Conservation (phyloP, 2,113 vertebrate species). For the Mola mola region DNA sequence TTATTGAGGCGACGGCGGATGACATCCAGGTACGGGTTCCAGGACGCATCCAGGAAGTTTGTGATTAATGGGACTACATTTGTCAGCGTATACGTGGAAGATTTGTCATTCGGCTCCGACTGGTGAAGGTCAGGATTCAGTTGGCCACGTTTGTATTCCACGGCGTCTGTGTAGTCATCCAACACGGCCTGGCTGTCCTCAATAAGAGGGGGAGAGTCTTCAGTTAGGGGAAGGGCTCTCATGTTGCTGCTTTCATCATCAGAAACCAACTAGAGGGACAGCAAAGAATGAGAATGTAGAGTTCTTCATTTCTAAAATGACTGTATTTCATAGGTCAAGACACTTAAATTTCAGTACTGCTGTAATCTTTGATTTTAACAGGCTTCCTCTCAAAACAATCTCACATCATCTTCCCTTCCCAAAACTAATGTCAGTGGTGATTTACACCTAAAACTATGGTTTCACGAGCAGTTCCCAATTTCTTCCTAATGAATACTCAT, state of each 20-base stretch:
- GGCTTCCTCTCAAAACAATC: too few species aligned
- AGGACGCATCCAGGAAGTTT: slow-evolving; percentile 67
- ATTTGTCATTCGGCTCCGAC: slow-evolving; percentile 68
- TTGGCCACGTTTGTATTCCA: slow-evolving; percentile 73
- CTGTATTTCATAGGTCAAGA: background rate
- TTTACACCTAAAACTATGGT: too few species aligned
- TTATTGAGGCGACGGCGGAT: slow-evolving; percentile 78
- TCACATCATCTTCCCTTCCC: too few species aligned
- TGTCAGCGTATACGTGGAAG: slow-evolving; percentile 84
- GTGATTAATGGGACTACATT: slow-evolving; percentile 82
- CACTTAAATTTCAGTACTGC: too few species aligned
- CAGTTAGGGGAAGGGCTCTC: slow-evolving; percentile 66
- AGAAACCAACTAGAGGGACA: slow-evolving; percentile 61
- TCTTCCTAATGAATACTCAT: too few species aligned
- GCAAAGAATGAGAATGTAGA: too few species aligned
- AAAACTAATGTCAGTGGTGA: too few species aligned
- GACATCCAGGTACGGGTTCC: slow-evolving; percentile 66
- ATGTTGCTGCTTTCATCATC: slow-evolving; percentile 68
- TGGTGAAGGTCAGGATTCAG: slow-evolving; percentile 84
- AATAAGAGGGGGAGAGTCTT: slow-evolving; percentile 58
- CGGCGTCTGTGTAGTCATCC: slow-evolving; percentile 74
- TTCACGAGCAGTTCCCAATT: too few species aligned
- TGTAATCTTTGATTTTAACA: too few species aligned
- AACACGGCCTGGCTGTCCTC: slow-evolving; percentile 76
- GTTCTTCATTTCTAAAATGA: too few species aligned